Base-by-base conservation (phyloP, 2,888 invertebrate genomes). In the Ferdinandea cuprea region DNA sequence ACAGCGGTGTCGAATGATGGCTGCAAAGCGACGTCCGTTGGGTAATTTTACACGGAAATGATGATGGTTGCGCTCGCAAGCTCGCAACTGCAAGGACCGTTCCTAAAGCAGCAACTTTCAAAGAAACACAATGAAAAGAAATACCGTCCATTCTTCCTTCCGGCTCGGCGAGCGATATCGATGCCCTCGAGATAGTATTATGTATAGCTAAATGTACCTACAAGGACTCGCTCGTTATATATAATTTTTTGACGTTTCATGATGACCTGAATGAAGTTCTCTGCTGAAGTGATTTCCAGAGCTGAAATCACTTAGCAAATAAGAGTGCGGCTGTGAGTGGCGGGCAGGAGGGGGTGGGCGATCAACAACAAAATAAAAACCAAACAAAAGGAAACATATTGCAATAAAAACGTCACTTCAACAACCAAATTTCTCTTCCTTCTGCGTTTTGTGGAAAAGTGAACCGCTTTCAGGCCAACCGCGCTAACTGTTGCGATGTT, bases 401-500 rank as follows among this genome's bases (percentile, higher is more conserved):
- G 71, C 71, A 76, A 77, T 66, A 68, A 66, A 81, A 72, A 72
- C 65, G 71, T 52, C 76, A 77, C 52, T 59, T 37, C n/a, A 44
- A 3, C 32, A 7, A 5, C 37, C 35, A n/a, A n/a, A n/a, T n/a
- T n/a, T n/a, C n/a, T n/a, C n/a, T n/a, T 4, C 21, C 48, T 13
- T 6, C 37, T 37, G 5, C n/a, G 11, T n/a, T 7, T 7, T 7
- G 7, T 7, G 17, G 58, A 21, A 54, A 44, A 66, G 35, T 17
- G 19, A 32, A 59, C 40, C 50, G 30, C 40, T 80, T 52, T 44
- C 65, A 65, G 48, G 35, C 77, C 42, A 30, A 78, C 72, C 59
- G 46, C 61, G 44, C 61, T 69, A 72, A 81, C 81, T 81, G 81
- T 79, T 79, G 78, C 78, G 37, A 80, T 63, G 76, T 52, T 81